phyloP scores from a whole-genome alignment of 2,113 vertebrate species.

The Sylvicapra grimmia region DNA sequence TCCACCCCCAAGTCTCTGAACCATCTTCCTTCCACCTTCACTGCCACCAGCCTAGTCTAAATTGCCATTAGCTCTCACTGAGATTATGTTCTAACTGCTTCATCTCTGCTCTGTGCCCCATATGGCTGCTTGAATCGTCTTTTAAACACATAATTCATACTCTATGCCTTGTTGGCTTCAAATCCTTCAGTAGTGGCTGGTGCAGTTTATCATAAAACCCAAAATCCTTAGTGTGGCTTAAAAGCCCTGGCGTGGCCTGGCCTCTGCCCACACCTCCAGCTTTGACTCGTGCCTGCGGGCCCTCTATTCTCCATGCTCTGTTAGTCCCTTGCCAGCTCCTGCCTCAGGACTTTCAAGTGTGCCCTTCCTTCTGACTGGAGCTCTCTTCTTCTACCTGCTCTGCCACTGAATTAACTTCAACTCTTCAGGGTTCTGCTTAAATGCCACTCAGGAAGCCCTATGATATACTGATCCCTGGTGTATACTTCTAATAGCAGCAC shows the following conservation, averaged over 20 bases:
- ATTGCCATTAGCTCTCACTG: not conserved
- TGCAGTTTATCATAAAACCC: not conserved
- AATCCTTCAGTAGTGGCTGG: not conserved
- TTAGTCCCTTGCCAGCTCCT: not conserved
- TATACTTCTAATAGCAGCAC: not conserved
- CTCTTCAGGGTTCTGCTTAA: not conserved
- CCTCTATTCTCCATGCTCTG: not conserved
- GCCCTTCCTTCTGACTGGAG: not conserved
- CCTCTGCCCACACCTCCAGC: not conserved
- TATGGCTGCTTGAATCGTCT: not conserved
- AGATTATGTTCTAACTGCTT: not conserved
- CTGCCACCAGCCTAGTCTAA: not conserved
- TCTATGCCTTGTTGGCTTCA: not conserved
- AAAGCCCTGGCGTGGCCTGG: not conserved
- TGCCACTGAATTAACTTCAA: not conserved
- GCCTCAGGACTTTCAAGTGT: not conserved
- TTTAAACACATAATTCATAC: not conserved
- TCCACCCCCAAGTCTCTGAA: not conserved
- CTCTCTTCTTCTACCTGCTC: not conserved
- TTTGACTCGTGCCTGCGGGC: accelerated
- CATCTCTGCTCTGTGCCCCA: not conserved
- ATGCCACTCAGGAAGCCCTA: not conserved
- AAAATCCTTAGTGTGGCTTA: not conserved
- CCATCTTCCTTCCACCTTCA: not conserved
- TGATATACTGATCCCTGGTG: not conserved